These are phyloP conservation scores for Gymnocephalus cernua DNA, from an alignment of 2,113 vertebrate genomes.

Conservation along the genomic window DNA sequence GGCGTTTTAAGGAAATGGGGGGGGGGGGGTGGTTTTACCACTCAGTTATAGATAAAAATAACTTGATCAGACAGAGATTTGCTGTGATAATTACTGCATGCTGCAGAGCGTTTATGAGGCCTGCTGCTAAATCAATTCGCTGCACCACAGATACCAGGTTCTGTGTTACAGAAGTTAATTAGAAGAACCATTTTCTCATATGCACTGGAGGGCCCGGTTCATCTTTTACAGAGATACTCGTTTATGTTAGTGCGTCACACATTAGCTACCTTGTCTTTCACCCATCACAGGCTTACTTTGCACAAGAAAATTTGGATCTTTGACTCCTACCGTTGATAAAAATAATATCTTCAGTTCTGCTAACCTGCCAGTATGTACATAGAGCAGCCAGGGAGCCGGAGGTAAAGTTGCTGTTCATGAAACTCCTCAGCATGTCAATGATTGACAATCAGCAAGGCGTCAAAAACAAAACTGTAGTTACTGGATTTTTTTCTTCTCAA, in stretches of 20 bases:
- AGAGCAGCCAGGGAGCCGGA: neutral
- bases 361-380: neutral
- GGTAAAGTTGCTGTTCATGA: neutral
- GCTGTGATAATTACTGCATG: constrained; percentile 32
- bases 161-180: constrained; percentile 53
- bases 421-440: neutral
- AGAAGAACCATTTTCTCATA: constrained; percentile 24
- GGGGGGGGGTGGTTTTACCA: neutral
- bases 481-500: neutral
- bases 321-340: neutral
- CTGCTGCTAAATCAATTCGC: constrained; percentile 52
- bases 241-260: neutral
- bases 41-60: constrained; percentile 23
- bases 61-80: constrained; percentile 18
- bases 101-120: constrained; percentile 41
- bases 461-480: neutral
- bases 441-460: constrained; percentile 3
- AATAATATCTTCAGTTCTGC: neutral
- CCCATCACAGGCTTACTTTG: neutral
- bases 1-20: neutral
- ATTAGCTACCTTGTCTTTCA: neutral
- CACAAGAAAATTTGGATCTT: neutral
- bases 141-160: constrained; percentile 33
- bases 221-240: constrained; percentile 4
- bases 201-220: constrained; percentile 9